Evolutionary conservation across 2,113 vertebrate species (phyloP).

Genomic region (Chrysochloris asiatica): DNA sequence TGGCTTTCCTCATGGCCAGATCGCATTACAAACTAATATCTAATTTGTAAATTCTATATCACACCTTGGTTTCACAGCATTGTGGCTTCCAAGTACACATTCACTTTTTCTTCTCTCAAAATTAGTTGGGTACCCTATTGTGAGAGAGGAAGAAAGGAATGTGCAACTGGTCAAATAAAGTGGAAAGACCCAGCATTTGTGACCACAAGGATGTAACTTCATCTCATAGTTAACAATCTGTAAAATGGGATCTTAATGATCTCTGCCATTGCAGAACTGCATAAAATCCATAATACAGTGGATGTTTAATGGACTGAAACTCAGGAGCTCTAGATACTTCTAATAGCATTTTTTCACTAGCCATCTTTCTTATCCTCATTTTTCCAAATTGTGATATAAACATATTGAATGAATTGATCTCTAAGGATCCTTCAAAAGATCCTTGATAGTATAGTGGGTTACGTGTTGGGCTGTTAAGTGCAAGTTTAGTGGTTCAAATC

Average conservation of each 20-base stretch:
- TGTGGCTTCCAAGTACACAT: not conserved
- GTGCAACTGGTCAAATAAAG: not conserved
- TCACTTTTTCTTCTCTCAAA: conserved; percentile 33
- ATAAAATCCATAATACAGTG: not conserved
- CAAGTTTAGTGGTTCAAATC: too few relatives aligned
- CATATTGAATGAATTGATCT: not conserved
- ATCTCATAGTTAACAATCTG: conserved; percentile 41
- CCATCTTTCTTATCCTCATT: not conserved
- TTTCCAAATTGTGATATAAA: not conserved
- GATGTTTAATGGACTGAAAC: not conserved
- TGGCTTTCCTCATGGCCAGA: conserved; percentile 54
- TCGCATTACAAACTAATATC: conserved; percentile 63
- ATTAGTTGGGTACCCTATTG: not conserved
- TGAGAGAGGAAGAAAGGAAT: not conserved
- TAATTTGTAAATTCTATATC: conserved; percentile 57
- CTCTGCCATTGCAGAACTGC: not conserved
- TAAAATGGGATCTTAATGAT: conserved; percentile 23
- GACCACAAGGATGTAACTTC: not conserved
- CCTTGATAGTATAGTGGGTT: not conserved
- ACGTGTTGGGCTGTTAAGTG: too few relatives aligned
- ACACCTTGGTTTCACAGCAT: conserved; percentile 41
- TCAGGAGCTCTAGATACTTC: not conserved
- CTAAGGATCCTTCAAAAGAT: too few relatives aligned
- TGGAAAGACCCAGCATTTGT: not conserved
- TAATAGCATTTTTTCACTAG: not conserved